These are phyloP conservation scores for Poecilobothrus nobilitatus DNA, from an alignment of 2,888 invertebrate genomes.

Conservation along the genomic window DNA sequence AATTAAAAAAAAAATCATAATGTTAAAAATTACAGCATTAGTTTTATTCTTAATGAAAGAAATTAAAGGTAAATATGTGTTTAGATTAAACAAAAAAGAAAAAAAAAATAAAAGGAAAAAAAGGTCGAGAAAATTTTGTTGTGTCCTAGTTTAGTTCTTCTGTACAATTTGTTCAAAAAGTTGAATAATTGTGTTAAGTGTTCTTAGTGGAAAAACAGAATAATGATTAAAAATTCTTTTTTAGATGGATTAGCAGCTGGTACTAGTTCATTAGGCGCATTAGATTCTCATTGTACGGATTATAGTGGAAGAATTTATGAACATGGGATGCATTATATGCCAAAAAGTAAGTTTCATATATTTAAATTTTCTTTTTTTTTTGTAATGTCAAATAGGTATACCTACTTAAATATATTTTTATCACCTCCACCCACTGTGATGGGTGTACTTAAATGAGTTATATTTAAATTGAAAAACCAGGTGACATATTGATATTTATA, in stretches of 20 bases:
- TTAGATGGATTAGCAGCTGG: constrained; percentile 47
- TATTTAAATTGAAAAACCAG: not conserved
- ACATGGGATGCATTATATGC: constrained; percentile 71
- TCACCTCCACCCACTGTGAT: not conserved
- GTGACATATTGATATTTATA: not conserved
- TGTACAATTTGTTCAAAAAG: not conserved
- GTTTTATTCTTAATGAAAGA: constrained; percentile 3
- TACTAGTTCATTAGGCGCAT: constrained; percentile 32
- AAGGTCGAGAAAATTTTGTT: not conserved
- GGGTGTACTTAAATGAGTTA: not conserved
- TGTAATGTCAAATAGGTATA: constrained; percentile 6
- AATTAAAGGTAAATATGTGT: not conserved
- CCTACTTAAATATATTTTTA: constrained; percentile 6
- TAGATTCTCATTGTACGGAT: constrained; percentile 60
- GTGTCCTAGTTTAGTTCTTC: constrained; percentile 1
- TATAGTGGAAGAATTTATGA: constrained; percentile 65
- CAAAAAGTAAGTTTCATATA: constrained; percentile 31
- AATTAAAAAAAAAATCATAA: not conserved
- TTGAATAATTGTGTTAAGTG: constrained; percentile 10
- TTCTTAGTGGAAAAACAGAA: constrained; percentile 13
- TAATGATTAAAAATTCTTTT: constrained; percentile 17
- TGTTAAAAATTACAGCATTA: not conserved
- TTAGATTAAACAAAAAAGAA: not conserved
- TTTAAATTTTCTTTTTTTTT: not conserved
- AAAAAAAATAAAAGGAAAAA: not conserved